Conservation (phyloP, 2,888 invertebrate genomes). For the Lithophane ornitopus region DNA sequence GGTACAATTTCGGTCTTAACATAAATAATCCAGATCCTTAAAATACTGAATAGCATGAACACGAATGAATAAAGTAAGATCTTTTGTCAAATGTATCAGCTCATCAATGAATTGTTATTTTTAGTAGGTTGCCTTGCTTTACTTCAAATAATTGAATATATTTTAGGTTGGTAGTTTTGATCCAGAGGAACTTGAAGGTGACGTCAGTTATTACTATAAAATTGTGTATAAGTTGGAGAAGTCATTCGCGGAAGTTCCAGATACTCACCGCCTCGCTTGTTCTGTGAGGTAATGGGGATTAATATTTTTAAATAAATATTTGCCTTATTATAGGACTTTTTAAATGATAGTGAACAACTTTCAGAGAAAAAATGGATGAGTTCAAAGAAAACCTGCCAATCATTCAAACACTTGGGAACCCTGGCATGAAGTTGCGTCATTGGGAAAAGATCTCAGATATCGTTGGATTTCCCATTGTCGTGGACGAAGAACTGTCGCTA, state of each 20-base stretch:
- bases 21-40: no score
- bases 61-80: background rate
- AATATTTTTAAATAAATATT: background rate
- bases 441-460: conserved; percentile 99
- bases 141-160: background rate
- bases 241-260: conserved; percentile 94
- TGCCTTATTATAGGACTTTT: background rate
- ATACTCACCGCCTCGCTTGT: conserved; percentile 93
- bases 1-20: no score
- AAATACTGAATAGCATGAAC: no score
- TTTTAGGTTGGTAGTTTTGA: conserved; percentile 94
- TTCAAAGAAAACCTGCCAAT: conserved; percentile 97
- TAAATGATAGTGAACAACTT: conserved; percentile 43
- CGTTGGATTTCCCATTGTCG: conserved; percentile 97
- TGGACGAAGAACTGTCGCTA: conserved; percentile 95
- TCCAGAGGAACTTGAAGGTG: conserved; percentile 96
- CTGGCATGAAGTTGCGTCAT: conserved; percentile 97
- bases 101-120: background rate
- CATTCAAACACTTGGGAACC: conserved; percentile 98
- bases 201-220: conserved; percentile 93
- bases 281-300: conserved; percentile 84
- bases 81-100: background rate
- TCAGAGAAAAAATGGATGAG: conserved; percentile 94
- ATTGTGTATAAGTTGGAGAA: conserved; percentile 97
- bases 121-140: background rate